Evolutionary conservation across 2,888 invertebrate species (phyloP).

Genomic region (Nomada fabriciana): DNA sequence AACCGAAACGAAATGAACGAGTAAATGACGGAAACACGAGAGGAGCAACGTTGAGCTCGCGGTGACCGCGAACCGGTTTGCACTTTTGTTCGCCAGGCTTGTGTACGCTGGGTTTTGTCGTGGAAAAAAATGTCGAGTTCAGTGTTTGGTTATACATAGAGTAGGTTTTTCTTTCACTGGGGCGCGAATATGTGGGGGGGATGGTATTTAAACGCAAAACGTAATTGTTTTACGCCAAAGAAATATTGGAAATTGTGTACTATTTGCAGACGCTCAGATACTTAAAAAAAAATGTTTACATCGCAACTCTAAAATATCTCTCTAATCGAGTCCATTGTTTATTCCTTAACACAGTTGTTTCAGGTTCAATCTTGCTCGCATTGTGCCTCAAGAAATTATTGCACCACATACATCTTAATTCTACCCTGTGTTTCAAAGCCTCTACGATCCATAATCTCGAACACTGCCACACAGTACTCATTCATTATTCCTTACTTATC

Average conservation of each 20-base stretch:
- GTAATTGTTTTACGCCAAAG: too few species aligned
- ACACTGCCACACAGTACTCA: background rate
- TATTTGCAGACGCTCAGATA: too few species aligned
- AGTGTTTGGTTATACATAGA: background rate
- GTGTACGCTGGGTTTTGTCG: background rate
- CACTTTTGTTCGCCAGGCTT: constrained; percentile 12
- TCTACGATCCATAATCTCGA: constrained; percentile 11
- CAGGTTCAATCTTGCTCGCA: background rate
- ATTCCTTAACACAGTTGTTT: background rate
- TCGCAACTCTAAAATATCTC: too few species aligned
- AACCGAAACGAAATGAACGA: constrained; percentile 38
- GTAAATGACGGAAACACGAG: constrained; percentile 23
- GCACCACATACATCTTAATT: background rate
- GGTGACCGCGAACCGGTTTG: background rate
- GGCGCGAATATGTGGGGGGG: too few species aligned
- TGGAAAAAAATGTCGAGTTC: background rate
- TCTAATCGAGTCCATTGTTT: too few species aligned
- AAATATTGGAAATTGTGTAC: too few species aligned
- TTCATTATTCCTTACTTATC: background rate
- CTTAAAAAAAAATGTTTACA: too few species aligned
- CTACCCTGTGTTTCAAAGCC: background rate
- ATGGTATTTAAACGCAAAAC: too few species aligned
- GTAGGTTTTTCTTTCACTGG: too few species aligned
- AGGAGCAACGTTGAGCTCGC: background rate
- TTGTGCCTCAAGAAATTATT: background rate